Evolutionary conservation across 2,113 vertebrate genomes (phyloP).

Genomic region (Aspidoscelis tigris): DNA sequence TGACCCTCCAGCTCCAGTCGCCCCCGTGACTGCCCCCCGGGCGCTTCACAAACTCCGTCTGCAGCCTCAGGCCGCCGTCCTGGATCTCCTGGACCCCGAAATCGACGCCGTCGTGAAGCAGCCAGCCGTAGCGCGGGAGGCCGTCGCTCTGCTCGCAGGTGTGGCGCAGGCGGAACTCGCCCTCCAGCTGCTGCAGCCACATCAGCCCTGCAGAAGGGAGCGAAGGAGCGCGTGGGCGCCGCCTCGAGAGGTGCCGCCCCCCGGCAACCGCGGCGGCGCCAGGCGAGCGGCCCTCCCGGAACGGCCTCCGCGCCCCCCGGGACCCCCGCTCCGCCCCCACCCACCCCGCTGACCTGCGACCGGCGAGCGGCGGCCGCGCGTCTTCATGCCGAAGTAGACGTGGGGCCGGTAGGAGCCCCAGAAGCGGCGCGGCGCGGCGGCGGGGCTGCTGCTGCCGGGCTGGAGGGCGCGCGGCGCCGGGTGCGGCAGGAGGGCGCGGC

Average conservation of each 20-base stretch:
- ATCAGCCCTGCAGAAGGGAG: conserved; percentile 82
- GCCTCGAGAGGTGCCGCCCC: no score
- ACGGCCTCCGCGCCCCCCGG: not conserved
- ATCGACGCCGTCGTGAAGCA: conserved; percentile 88
- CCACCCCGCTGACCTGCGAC: conserved; percentile 84
- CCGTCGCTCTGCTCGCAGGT: conserved; percentile 89
- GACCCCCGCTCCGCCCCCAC: conserved; percentile 2
- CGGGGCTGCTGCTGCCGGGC: conserved; percentile 78
- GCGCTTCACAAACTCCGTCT: conserved; percentile 90
- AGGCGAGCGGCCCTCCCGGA: not conserved
- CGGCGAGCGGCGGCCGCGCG: conserved; percentile 84
- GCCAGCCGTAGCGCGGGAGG: conserved; percentile 88
- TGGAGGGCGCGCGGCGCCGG: conserved; percentile 77
- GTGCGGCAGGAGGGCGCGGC: conserved; percentile 82
- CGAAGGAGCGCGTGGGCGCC: not conserved
- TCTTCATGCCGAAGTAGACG: conserved; percentile 96
- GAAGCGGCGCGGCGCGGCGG: conserved; percentile 80
- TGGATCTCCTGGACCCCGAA: conserved; percentile 91
- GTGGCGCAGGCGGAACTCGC: conserved; percentile 83
- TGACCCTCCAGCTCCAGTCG: conserved; percentile 96
- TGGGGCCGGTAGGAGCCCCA: conserved; percentile 96
- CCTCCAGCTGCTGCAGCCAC: conserved; percentile 88
- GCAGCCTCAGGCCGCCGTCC: conserved; percentile 82
- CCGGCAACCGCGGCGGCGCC: no score
- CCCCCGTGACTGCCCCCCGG: conserved; percentile 89